These are phyloP conservation scores for Plutella xylostella DNA, from an alignment of 2,888 invertebrate species.

Conservation along the genomic window DNA sequence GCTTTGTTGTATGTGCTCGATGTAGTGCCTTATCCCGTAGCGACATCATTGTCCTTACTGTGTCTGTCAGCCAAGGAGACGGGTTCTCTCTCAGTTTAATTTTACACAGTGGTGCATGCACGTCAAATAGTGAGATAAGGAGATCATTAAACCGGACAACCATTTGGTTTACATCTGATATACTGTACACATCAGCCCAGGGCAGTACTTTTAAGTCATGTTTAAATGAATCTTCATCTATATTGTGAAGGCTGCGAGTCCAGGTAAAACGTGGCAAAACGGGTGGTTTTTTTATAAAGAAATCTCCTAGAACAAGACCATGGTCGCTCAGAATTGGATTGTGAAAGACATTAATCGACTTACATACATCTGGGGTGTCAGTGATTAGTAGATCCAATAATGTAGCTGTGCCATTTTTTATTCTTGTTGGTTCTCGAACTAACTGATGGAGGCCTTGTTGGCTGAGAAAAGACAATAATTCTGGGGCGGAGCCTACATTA, in stretches of 20 bases:
- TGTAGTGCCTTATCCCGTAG: neutral
- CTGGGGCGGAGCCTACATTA: neutral
- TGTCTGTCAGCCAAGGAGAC: neutral
- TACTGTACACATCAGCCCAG: neutral
- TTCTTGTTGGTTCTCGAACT: conserved; percentile 1
- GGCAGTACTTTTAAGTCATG: neutral
- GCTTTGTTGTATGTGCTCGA: neutral
- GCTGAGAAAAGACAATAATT: neutral
- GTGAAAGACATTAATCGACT: neutral
- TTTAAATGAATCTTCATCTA: neutral
- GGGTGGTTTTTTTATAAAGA: neutral
- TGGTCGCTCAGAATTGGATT: conserved; percentile 4
- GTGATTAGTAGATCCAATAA: conserved; percentile 3
- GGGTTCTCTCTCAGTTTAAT: neutral
- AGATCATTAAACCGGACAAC: neutral
- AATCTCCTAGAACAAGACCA: neutral
- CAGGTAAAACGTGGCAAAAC: neutral
- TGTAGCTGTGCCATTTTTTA: neutral
- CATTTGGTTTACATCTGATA: neutral
- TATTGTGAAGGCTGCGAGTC: neutral
- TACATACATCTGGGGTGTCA: neutral
- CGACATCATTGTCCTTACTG: neutral
- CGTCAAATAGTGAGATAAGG: neutral
- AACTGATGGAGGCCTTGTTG: neutral
- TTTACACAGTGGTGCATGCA: neutral